These are phyloP conservation scores for Montipora sp. DNA, from an alignment of 64 coral and sea anemone species.

Conservation along the genomic window DNA sequence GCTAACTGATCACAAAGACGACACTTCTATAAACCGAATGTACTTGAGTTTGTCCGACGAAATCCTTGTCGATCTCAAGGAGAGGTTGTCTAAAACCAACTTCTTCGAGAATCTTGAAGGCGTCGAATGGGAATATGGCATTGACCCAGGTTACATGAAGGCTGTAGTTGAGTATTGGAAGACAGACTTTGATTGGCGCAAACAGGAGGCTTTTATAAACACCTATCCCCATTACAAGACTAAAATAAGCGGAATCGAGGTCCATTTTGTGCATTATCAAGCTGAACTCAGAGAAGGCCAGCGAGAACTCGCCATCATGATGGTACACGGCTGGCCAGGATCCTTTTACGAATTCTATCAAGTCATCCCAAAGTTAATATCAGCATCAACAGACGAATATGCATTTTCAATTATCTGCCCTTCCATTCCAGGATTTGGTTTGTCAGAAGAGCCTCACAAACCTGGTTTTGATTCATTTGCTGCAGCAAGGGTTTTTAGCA, in stretches of 20 bases:
- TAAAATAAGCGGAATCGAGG: conserved; percentile 74
- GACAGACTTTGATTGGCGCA: conserved; percentile 80
- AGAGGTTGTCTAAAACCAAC: conserved; percentile 67
- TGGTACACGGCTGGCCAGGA: conserved; percentile 98
- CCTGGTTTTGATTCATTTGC: conserved; percentile 51
- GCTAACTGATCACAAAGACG: conserved; percentile 11
- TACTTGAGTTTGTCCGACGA: conserved; percentile 52
- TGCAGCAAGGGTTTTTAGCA: conserved; percentile 78
- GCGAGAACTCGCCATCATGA: conserved; percentile 77
- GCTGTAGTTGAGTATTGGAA: conserved; percentile 85
- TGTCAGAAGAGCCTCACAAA: conserved; percentile 92
- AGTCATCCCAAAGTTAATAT: conserved; percentile 66
- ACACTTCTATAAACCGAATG: conserved; percentile 44
- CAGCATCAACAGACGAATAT: conserved; percentile 47
- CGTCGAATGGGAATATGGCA: conserved; percentile 87
- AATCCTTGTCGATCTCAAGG: conserved; percentile 65
- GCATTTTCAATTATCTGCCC: conserved; percentile 89
- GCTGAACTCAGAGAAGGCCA: conserved; percentile 61
- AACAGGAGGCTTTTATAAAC: conserved; percentile 82
- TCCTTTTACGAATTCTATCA: conserved; percentile 98
- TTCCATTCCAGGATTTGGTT: conserved; percentile 90
- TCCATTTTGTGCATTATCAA: conserved; percentile 89
- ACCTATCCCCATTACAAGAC: conserved; percentile 75
- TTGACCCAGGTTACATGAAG: conserved; percentile 67
- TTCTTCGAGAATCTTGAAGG: conserved; percentile 82